Evolutionary conservation across 2,888 invertebrate genomes (phyloP).

Genomic region (Acrocera orbiculus): DNA sequence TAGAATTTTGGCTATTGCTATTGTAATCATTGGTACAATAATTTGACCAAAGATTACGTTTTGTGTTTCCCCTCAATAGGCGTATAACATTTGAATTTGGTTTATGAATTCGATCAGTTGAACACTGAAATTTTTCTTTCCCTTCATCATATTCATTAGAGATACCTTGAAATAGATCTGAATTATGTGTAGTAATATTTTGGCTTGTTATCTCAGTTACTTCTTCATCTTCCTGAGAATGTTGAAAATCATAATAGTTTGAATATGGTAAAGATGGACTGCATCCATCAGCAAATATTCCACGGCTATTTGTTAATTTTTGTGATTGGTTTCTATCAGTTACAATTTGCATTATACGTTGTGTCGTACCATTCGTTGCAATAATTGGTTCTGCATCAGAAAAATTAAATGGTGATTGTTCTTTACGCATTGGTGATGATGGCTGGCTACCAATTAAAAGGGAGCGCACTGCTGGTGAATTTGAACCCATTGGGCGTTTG

Average conservation of each 20-base stretch:
- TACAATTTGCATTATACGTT: slow-evolving; percentile 8
- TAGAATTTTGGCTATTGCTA: too few relatives aligned
- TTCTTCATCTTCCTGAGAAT: slow-evolving; percentile 34
- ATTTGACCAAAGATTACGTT: slow-evolving; percentile 43
- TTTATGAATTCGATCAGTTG: slow-evolving; percentile 42
- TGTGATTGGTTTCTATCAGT: slow-evolving; percentile 1
- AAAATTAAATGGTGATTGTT: slow-evolving; percentile 38
- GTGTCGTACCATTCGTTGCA: slow-evolving; percentile 14
- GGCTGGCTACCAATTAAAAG: slow-evolving; percentile 39
- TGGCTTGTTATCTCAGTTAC: slow-evolving; percentile 33
- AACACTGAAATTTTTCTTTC: slow-evolving; percentile 36
- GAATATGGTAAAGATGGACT: slow-evolving; percentile 11
- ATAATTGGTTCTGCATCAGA: slow-evolving; percentile 17
- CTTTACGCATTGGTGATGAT: slow-evolving; percentile 50
- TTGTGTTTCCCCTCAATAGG: too few relatives aligned
- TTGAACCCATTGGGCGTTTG: slow-evolving; percentile 34
- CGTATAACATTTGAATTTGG: too few relatives aligned
- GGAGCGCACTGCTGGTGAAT: slow-evolving; percentile 49
- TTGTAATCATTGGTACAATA: slow-evolving; percentile 43
- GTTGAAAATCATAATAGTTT: slow-evolving; percentile 12
- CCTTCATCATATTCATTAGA: slow-evolving; percentile 20
- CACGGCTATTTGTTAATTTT: neutral
- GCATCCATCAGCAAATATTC: slow-evolving; percentile 11
- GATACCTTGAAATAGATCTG: slow-evolving; percentile 13
- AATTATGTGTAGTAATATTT: slow-evolving; percentile 10